Percentiles rank a stretch among this genome's conserved stretches.
These are phyloP conservation scores for Lepidurus packardi DNA, from an alignment of 1,140 invertebrate species.

Conservation along the genomic window DNA sequence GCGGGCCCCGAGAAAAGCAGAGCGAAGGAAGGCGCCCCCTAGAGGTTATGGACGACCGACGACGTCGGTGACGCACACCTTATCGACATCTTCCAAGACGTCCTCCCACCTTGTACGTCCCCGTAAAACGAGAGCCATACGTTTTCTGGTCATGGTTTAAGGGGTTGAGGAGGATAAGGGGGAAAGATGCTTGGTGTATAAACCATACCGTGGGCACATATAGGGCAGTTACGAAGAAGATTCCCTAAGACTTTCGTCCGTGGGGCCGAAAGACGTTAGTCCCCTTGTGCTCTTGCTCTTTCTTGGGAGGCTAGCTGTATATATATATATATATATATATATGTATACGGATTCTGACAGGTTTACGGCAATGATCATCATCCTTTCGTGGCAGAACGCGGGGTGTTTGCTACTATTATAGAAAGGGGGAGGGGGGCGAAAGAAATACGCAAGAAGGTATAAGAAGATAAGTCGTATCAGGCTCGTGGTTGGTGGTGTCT, in stretches of 20 bases:
- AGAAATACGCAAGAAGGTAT: not conserved
- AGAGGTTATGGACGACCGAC: not conserved
- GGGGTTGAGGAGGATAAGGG: not conserved
- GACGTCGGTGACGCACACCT: constrained; percentile 12
- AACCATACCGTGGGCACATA: not conserved
- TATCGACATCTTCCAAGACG: constrained; percentile 16
- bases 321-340: not conserved
- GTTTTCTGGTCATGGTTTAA: not conserved
- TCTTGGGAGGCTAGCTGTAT: not conserved
- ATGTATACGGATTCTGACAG: not conserved
- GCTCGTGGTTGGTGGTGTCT: constrained; percentile 13
- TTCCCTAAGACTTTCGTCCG: not conserved
- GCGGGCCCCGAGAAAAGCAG: not conserved
- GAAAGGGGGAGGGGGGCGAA: not conserved
- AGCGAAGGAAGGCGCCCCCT: not conserved
- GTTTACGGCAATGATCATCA: constrained; percentile 9
- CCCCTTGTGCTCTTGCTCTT: not conserved
- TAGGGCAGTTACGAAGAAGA: not conserved
- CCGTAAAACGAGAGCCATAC: not conserved
- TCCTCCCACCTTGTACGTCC: not conserved
- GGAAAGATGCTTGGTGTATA: not conserved
- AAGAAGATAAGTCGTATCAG: constrained; percentile 16
- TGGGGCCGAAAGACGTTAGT: not conserved
- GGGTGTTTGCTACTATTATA: not conserved
- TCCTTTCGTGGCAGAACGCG: constrained; percentile 12